Evolutionary conservation across 1,140 invertebrate species (phyloP), one percentile per base, ranked within the genome.

Genomic region (Cyphomyrmex costatus): DNA sequence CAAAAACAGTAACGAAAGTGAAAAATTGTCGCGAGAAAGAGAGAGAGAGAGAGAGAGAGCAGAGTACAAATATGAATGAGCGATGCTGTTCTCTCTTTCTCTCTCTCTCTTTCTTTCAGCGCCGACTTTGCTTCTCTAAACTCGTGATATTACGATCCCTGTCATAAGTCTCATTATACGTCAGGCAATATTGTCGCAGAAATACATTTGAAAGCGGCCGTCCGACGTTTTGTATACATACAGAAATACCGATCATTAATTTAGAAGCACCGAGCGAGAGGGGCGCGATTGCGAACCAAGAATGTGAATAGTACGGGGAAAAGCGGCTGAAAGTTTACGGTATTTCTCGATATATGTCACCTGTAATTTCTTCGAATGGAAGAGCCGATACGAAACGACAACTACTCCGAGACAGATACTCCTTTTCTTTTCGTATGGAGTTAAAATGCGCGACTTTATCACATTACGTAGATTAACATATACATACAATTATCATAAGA

Each of bases 171-270:
- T 7, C n/a, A 82, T 70, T 46, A 33, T 49, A 51, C 1, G 27
- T 14, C 46, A 6, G 19, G 24, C 12, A 42, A 42, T 42, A 42
- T 42, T 42, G 10, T 6, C 12, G 24, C 21, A 5, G 33, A 65
- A 46, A 16, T 46, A 73, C 14, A 46, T 21, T 46, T 19, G 21
- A 6, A 56, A 71, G 21, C 49, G 61, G 33, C 27, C 14, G 30
- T 21, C 63, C 2, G 24, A 16, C 19, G 21, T 60, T 46, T 82
- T 71, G 33, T 71, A 51, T 71, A 71, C 16, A 71, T 30, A 79
- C 24, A 58, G 46, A 58, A 82, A 42, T 8, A 14, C n/a, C 30
- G 19, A 42, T 71, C 65, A 24, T 82, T 82, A 82, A 82, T 82
- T 82, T 42, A 82, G 36, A 33, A 71, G 27, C 24, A 30, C 2